A percentile compares a stretch with the other conserved stretches of the same genome.
Evolutionary conservation across 2,888 invertebrate species (phyloP).

Genomic region (Ormyrus pomaceus): DNA sequence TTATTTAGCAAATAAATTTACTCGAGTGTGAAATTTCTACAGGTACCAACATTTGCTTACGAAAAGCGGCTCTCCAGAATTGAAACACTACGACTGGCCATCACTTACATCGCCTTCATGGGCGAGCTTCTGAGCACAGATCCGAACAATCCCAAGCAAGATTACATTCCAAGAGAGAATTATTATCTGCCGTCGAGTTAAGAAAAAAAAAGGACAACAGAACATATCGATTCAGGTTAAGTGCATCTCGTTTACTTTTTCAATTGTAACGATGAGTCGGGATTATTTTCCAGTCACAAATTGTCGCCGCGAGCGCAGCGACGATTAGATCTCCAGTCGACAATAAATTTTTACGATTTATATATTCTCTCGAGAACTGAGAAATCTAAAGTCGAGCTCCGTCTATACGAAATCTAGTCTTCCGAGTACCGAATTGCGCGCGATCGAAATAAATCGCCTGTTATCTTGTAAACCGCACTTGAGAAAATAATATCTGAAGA

Average conservation of each 20-base stretch:
- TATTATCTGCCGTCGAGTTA: conserved; percentile 66
- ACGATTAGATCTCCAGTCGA: no score
- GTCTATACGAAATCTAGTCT: not conserved
- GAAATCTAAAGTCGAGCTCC: not conserved
- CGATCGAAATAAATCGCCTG: no score
- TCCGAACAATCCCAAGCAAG: conserved; percentile 69
- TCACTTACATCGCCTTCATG: conserved; percentile 98
- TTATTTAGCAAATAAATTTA: not conserved
- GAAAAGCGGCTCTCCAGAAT: conserved; percentile 96
- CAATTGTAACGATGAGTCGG: no score
- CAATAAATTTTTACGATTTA: no score
- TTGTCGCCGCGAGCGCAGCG: no score
- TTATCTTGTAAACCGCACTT: no score
- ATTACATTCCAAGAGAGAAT: conserved; percentile 71
- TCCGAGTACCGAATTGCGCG: no score
- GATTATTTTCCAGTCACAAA: no score
- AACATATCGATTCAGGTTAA: no score
- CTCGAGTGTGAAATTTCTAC: conserved; percentile 35
- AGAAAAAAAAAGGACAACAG: not conserved
- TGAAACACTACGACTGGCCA: conserved; percentile 94
- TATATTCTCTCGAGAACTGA: no score
- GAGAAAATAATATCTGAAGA: no score
- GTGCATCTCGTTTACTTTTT: no score
- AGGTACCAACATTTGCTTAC: conserved; percentile 97
- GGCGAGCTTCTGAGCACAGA: conserved; percentile 84